These are phyloP conservation scores for Deilephila elpenor DNA, from an alignment of 2,888 invertebrate genomes.

Conservation along the genomic window DNA sequence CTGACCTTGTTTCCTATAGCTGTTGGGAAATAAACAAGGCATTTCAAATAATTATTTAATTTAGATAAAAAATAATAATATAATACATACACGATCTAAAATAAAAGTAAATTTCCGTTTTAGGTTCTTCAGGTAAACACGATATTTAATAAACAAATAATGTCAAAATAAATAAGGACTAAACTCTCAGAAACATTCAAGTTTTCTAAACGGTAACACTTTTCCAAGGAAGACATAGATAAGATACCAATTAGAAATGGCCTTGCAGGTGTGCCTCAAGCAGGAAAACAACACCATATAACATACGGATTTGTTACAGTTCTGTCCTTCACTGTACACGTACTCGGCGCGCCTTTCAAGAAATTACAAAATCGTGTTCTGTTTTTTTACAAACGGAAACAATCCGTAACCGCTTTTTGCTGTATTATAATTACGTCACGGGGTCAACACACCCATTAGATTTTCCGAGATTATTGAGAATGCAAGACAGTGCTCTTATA, in stretches of 20 bases:
- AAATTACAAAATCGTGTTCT: conserved; percentile 22
- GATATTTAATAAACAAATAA: too few relatives aligned
- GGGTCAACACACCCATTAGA: conserved; percentile 12
- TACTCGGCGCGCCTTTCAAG: conserved; percentile 3
- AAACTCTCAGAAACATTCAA: too few relatives aligned
- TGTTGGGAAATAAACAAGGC: conserved; percentile 43
- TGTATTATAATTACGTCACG: conserved; percentile 13
- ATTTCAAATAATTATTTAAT: background rate
- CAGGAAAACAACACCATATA: background rate
- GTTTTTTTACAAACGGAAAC: conserved; percentile 10
- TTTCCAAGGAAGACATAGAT: too few relatives aligned
- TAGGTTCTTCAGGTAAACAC: too few relatives aligned
- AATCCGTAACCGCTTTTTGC: conserved; percentile 11
- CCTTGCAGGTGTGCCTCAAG: background rate
- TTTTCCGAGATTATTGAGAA: conserved; percentile 6
- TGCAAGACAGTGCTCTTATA: background rate
- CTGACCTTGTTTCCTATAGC: conserved; percentile 86
- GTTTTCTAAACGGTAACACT: too few relatives aligned
- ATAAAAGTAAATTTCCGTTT: too few relatives aligned
- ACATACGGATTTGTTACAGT: background rate
- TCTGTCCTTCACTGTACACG: background rate
- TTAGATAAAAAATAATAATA: background rate
- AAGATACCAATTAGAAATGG: background rate
- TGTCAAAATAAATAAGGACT: too few relatives aligned
- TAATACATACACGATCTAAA: background rate